These are phyloP conservation scores for Perdita meconis DNA, from an alignment of 2,888 invertebrate genomes.

Conservation along the genomic window DNA sequence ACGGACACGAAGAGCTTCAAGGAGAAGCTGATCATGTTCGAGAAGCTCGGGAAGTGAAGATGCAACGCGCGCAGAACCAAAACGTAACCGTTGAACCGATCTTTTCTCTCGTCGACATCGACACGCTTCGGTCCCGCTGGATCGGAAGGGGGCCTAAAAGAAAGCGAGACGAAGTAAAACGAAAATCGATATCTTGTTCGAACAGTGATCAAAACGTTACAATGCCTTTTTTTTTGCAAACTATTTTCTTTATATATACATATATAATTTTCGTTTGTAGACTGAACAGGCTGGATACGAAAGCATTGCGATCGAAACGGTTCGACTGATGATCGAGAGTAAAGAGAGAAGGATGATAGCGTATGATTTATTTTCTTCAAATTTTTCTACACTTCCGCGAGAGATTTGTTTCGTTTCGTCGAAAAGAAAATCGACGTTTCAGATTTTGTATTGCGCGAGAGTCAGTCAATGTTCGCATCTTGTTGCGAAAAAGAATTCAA, in stretches of 20 bases:
- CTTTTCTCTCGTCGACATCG: constrained; percentile 7
- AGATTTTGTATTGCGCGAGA: background rate
- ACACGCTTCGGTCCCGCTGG: constrained; percentile 26
- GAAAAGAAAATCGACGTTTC: background rate
- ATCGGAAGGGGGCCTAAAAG: background rate
- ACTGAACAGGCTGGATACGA: constrained; percentile 13
- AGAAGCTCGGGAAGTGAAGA: constrained; percentile 81
- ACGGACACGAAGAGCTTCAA: constrained; percentile 83
- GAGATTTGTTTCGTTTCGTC: constrained; percentile 12
- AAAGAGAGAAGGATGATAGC: constrained; percentile 41
- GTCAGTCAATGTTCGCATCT: constrained; percentile 1
- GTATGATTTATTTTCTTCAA: constrained; percentile 38
- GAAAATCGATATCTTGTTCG: background rate
- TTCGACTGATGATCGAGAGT: constrained; percentile 17
- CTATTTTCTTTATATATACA: too few relatives aligned
- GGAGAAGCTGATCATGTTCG: constrained; percentile 83
- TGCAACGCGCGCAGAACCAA: background rate
- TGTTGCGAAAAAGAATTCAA: background rate
- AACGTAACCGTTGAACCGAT: constrained; percentile 11
- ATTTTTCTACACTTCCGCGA: constrained; percentile 10
- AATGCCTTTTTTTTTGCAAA: constrained; percentile 8
- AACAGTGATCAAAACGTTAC: background rate
- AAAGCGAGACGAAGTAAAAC: background rate
- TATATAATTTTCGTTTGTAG: constrained; percentile 36
- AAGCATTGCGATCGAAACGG: constrained; percentile 12